Conservation (phyloP, 1,140 invertebrate species). For the Dendrolimus punctatus region DNA sequence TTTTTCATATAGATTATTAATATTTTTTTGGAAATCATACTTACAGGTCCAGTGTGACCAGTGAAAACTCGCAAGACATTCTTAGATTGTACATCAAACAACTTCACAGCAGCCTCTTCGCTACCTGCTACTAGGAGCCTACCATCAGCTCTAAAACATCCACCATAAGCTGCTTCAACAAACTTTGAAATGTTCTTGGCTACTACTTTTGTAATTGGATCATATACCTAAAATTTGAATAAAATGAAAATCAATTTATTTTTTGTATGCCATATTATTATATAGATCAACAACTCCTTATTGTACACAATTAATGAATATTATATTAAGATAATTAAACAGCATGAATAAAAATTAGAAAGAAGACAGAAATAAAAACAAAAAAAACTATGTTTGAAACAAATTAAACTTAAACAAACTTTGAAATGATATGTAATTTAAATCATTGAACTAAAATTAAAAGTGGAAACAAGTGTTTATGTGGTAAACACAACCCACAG, state of each 20-base stretch:
- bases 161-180: constrained; percentile 89
- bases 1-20: too few species aligned
- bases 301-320: too few species aligned
- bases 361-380: too few species aligned
- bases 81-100: constrained; percentile 91
- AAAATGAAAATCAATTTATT: not conserved
- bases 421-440: too few species aligned
- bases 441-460: too few species aligned
- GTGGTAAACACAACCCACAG: too few species aligned
- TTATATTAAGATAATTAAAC: too few species aligned
- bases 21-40: constrained; percentile 16
- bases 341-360: too few species aligned
- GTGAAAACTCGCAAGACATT: constrained; percentile 80
- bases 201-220: constrained; percentile 88
- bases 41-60: constrained; percentile 71
- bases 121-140: constrained; percentile 88
- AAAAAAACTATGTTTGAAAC: too few species aligned
- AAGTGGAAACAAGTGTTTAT: too few species aligned
- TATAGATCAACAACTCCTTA: too few species aligned
- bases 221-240: constrained; percentile 79
- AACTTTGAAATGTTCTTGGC: constrained; percentile 91
- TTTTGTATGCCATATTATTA: not conserved
- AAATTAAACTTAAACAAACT: too few species aligned
- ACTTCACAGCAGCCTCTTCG: constrained; percentile 87
- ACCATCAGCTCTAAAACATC: constrained; percentile 89